phyloP scores from a whole-genome alignment of 2,113 vertebrate genomes.

The Gambusia holbrooki region DNA sequence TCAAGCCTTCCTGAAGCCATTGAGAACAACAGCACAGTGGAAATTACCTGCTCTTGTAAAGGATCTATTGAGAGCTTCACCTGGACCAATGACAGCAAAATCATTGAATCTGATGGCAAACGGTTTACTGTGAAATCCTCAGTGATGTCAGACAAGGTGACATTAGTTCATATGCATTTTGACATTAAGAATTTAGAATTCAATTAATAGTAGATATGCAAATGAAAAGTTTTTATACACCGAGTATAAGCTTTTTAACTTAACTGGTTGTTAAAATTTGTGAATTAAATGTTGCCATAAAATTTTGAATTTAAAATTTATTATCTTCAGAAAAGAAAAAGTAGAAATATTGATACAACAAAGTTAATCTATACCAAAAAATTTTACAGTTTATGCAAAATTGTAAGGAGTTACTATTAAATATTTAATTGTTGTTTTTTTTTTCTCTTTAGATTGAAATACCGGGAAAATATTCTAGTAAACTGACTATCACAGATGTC shows the following conservation, averaged over 20 bases:
- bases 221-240: too few species aligned
- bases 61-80: slow-evolving; percentile 70
- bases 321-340: background rate
- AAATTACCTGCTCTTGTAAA: slow-evolving; percentile 68
- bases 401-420: background rate
- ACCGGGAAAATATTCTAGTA: slow-evolving; percentile 17
- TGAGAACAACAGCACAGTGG: slow-evolving; percentile 68
- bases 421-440: too few species aligned
- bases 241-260: too few species aligned
- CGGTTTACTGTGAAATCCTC: slow-evolving; percentile 8
- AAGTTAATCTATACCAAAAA: background rate
- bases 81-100: slow-evolving; percentile 52
- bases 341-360: background rate
- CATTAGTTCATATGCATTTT: background rate
- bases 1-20: slow-evolving; percentile 46
- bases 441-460: background rate
- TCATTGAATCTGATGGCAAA: slow-evolving; percentile 18
- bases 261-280: too few species aligned
- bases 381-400: background rate
- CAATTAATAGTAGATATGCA: too few species aligned
- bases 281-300: too few species aligned
- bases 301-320: background rate
- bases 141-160: background rate
- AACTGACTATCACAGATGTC: slow-evolving; percentile 53
- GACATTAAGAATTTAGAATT: background rate